Conservation (phyloP, 2,888 invertebrate genomes). For the Thymelicus lineola region DNA sequence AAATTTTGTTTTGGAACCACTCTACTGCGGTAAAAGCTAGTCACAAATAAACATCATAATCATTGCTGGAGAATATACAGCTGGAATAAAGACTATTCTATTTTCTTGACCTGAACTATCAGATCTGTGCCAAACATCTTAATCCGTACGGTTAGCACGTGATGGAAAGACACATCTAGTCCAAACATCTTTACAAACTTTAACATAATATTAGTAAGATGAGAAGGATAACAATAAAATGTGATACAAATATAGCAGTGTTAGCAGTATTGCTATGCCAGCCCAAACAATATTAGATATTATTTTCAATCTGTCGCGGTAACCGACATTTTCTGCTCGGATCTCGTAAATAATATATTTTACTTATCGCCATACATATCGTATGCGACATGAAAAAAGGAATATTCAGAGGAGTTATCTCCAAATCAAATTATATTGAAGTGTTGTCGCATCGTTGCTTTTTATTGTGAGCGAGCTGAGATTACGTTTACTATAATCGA, state of each 20-base stretch:
- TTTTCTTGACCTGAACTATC: too few relatives aligned
- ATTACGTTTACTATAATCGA: background rate
- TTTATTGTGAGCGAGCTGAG: background rate
- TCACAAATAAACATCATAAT: too few relatives aligned
- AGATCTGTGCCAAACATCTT: too few relatives aligned
- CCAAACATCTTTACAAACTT: too few relatives aligned
- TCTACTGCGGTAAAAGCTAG: too few relatives aligned
- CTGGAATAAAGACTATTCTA: too few relatives aligned
- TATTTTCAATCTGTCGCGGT: background rate
- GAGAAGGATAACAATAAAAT: background rate
- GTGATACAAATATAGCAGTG: background rate
- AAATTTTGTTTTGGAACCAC: too few relatives aligned
- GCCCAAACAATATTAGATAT: background rate
- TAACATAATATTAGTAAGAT: too few relatives aligned
- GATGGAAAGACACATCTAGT: too few relatives aligned
- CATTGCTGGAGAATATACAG: too few relatives aligned
- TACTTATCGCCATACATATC: background rate
- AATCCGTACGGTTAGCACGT: too few relatives aligned
- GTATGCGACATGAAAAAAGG: background rate
- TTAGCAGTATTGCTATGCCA: too few relatives aligned
- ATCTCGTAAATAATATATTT: slow-evolving; percentile 3
- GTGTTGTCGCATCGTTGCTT: background rate
- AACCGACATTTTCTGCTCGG: background rate
- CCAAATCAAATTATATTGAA: slow-evolving; percentile 2
- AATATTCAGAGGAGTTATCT: slow-evolving; percentile 2